Evolutionary conservation across 1,140 invertebrate species (phyloP).

Genomic region (Drosophila micromelanica): DNA sequence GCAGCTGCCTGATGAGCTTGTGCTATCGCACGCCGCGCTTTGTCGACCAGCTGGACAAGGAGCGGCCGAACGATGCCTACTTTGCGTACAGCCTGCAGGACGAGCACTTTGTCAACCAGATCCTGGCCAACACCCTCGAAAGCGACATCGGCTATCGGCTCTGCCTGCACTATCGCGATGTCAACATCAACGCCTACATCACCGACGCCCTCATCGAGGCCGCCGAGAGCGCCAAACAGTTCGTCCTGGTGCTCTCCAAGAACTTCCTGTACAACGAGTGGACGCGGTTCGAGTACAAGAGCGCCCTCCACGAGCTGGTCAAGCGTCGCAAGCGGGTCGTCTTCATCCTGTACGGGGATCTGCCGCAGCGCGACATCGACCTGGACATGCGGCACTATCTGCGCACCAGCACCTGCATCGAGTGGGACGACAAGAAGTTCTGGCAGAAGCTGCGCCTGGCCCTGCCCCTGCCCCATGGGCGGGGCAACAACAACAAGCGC

Average conservation of each 20-base stretch:
- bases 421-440: conserved; percentile 96
- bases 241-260: conserved; percentile 95
- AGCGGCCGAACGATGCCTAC: conserved; percentile 95
- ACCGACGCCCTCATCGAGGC: conserved; percentile 95
- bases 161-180: conserved; percentile 94
- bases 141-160: conserved; percentile 91
- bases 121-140: conserved; percentile 92
- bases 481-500: conserved; percentile 63
- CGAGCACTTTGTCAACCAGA: conserved; percentile 93
- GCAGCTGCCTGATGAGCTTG: conserved; percentile 90
- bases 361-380: conserved; percentile 93
- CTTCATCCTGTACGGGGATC: conserved; percentile 93
- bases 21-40: conserved; percentile 92
- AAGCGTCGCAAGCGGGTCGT: conserved; percentile 93
- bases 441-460: conserved; percentile 97
- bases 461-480: conserved; percentile 88
- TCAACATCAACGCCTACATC: conserved; percentile 92
- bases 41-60: conserved; percentile 90
- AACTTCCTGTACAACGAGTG: conserved; percentile 97
- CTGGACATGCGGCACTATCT: conserved; percentile 94
- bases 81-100: conserved; percentile 96
- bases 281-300: conserved; percentile 96
- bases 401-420: conserved; percentile 94
- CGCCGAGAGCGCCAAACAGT: conserved; percentile 94
- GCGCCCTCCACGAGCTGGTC: conserved; percentile 95